Conservation (phyloP, 2,113 vertebrate genomes). For the Anhinga anhinga region DNA sequence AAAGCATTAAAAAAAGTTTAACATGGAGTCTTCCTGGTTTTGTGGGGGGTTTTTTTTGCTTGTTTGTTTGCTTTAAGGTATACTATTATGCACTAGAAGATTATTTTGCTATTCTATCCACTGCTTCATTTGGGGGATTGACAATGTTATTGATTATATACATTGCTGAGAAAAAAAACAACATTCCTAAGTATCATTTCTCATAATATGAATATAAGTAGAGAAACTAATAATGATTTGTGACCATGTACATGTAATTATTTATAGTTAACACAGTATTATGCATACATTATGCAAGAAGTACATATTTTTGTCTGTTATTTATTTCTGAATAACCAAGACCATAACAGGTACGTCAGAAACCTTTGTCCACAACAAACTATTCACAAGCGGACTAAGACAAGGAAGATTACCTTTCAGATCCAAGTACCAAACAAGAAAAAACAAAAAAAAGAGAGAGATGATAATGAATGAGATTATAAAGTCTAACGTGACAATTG, state of each 20-base stretch:
- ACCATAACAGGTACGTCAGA: background rate
- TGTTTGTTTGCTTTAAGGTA: background rate
- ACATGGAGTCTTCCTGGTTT: background rate
- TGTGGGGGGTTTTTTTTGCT: too few species aligned
- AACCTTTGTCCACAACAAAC: background rate
- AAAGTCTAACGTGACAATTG: background rate
- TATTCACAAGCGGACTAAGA: background rate
- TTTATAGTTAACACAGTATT: background rate
- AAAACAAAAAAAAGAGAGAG: background rate
- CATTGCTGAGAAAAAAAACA: background rate
- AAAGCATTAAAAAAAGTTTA: background rate
- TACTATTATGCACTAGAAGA: background rate
- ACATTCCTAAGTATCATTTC: background rate
- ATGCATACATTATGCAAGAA: background rate
- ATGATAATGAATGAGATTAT: background rate
- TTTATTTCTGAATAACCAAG: background rate
- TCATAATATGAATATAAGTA: background rate
- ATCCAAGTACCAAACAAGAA: background rate
- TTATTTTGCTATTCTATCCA: background rate
- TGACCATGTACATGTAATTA: background rate
- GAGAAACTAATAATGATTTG: background rate
- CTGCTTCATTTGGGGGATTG: background rate
- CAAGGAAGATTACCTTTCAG: background rate
- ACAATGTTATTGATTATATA: background rate
- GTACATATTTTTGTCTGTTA: background rate